Evolutionary conservation across 2,113 vertebrate species (phyloP).

Genomic region (Nerophis ophidion): DNA sequence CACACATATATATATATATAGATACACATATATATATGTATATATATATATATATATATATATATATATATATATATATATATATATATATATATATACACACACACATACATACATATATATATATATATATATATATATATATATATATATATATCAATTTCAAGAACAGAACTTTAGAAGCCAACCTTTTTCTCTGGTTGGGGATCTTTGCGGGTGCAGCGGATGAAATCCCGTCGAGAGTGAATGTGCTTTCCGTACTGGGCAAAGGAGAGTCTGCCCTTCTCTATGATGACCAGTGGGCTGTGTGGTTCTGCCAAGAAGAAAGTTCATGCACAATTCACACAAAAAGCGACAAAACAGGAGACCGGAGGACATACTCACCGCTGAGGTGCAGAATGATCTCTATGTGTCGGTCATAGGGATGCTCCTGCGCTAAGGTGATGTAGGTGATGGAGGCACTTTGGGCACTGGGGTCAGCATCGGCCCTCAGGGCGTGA

Average conservation of each 20-base stretch:
- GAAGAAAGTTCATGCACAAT: background rate
- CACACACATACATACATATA: too few relatives aligned
- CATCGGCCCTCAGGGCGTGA: slow-evolving; percentile 86
- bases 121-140: too few relatives aligned
- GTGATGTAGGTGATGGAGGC: slow-evolving; percentile 89
- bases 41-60: too few relatives aligned
- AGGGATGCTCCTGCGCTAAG: slow-evolving; percentile 84
- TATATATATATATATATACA: too few relatives aligned
- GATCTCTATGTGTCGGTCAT: slow-evolving; percentile 86
- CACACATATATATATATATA: too few relatives aligned
- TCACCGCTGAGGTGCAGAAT: slow-evolving; percentile 91
- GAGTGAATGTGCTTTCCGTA: slow-evolving; percentile 80
- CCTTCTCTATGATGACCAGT: slow-evolving; percentile 82
- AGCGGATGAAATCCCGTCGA: slow-evolving; percentile 81
- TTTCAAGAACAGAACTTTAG: too few relatives aligned
- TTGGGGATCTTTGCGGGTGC: slow-evolving; percentile 76
- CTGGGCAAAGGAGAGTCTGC: slow-evolving; percentile 80
- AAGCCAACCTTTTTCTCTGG: slow-evolving; percentile 79
- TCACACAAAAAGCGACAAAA: background rate
- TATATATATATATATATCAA: too few relatives aligned
- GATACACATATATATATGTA: too few relatives aligned
- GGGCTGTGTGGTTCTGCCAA: slow-evolving; percentile 85
- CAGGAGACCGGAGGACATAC: slow-evolving; percentile 22
- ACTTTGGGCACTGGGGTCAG: slow-evolving; percentile 85
- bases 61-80: too few relatives aligned